Conservation (phyloP, 1,140 invertebrate species). For the Dendrolimus punctatus region DNA sequence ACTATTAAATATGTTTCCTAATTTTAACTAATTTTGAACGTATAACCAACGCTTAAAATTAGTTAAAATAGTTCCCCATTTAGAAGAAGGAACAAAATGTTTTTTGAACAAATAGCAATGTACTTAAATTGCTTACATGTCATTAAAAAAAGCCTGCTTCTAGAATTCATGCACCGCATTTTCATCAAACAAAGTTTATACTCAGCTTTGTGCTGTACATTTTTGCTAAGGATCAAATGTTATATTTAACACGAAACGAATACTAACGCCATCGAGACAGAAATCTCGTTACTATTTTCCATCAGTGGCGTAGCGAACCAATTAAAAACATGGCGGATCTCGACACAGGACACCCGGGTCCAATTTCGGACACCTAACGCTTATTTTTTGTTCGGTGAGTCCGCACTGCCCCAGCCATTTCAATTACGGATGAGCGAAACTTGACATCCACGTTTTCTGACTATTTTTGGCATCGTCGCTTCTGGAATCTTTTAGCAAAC, state of each 20-base stretch:
- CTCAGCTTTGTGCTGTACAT: too few relatives aligned
- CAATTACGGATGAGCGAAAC: slow-evolving; percentile 24
- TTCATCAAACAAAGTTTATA: too few relatives aligned
- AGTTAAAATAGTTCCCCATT: too few relatives aligned
- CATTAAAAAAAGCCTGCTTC: too few relatives aligned
- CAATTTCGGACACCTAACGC: slow-evolving; percentile 19
- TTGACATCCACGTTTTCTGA: slow-evolving; percentile 27
- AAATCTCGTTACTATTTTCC: slow-evolving; percentile 5
- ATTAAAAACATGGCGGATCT: slow-evolving; percentile 16
- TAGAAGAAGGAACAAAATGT: too few relatives aligned
- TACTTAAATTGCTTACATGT: too few relatives aligned
- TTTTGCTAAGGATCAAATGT: background rate
- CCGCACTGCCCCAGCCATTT: slow-evolving; percentile 17
- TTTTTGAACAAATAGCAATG: too few relatives aligned
- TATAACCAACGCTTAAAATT: too few relatives aligned
- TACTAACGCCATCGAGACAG: background rate
- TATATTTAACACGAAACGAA: background rate
- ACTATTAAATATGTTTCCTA: too few relatives aligned
- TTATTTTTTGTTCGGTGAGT: slow-evolving; percentile 22
- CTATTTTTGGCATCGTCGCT: slow-evolving; percentile 32
- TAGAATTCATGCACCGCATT: too few relatives aligned
- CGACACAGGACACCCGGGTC: slow-evolving; percentile 8
- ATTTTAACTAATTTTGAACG: too few relatives aligned
- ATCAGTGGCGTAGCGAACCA: slow-evolving; percentile 11
- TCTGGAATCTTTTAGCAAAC: slow-evolving; percentile 18